A percentile compares a stretch with the other conserved stretches of the same genome.
These are phyloP conservation scores for Halcyon chelicuti DNA, from an alignment of 2,797 vertebrate genomes.

Conservation along the genomic window DNA sequence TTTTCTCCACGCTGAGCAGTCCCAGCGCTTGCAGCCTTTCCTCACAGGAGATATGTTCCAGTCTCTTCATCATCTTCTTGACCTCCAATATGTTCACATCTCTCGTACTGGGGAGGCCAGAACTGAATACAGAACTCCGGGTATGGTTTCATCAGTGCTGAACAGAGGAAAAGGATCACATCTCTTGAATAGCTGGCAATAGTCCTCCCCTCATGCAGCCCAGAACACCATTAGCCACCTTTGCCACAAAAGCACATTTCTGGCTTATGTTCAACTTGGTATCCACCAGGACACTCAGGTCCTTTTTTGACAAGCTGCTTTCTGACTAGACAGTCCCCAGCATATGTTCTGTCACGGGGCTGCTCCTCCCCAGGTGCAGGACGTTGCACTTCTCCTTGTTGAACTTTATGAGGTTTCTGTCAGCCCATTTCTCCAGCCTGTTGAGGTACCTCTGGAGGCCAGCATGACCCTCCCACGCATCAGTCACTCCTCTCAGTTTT, in stretches of 20 bases:
- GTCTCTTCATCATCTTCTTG: not conserved
- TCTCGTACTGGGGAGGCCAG: not conserved
- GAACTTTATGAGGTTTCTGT: not conserved
- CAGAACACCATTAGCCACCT: not conserved
- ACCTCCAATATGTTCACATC: not conserved
- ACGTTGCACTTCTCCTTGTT: not conserved
- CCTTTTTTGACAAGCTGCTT: not conserved
- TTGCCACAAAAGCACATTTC: not conserved
- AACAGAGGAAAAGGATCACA: not conserved
- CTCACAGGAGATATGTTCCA: not conserved
- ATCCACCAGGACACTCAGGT: not conserved
- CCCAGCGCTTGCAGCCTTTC: not conserved
- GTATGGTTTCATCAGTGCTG: not conserved
- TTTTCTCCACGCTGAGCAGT: not conserved
- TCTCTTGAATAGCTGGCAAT: not conserved
- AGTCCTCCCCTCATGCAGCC: not conserved
- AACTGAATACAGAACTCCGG: not conserved
- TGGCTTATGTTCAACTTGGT: not conserved
- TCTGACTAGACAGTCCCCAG: not conserved
- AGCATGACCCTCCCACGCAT: not conserved
- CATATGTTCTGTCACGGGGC: not conserved
- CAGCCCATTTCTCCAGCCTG: not conserved
- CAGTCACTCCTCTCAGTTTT: not conserved
- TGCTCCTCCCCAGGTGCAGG: not conserved
- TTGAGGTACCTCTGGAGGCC: not conserved